These are phyloP conservation scores for Paratrypauchen microcephalus DNA, from an alignment of 2,797 vertebrate species.

Conservation along the genomic window DNA sequence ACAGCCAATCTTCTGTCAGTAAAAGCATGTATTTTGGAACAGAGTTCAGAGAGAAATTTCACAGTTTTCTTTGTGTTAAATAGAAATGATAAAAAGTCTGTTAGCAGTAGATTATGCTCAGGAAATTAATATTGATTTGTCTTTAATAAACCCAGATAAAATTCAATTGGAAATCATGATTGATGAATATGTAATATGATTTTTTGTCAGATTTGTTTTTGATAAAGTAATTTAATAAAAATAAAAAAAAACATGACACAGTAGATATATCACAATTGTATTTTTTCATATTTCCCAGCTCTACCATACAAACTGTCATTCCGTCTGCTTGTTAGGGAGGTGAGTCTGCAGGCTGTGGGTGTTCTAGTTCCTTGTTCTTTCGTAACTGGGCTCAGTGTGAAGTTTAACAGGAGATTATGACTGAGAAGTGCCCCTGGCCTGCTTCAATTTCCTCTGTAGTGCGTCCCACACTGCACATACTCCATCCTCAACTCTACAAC, in stretches of 20 bases:
- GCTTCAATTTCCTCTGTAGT: slow-evolving; percentile 37
- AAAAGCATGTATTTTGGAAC: neutral
- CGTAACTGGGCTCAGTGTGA: slow-evolving; percentile 84
- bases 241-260: no score
- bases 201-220: no score
- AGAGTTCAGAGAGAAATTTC: neutral
- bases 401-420: slow-evolving; percentile 86
- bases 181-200: no score
- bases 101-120: neutral
- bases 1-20: neutral
- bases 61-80: neutral
- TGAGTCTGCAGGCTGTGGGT: slow-evolving; percentile 55
- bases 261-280: no score
- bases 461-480: slow-evolving; percentile 28
- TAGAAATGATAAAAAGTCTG: no score
- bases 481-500: slow-evolving; percentile 18
- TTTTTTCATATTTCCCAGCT: neutral
- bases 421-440: slow-evolving; percentile 42
- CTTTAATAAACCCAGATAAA: no score
- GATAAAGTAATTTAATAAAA: no score
- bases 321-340: slow-evolving; percentile 61
- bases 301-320: slow-evolving; percentile 19
- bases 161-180: no score
- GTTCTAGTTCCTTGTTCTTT: slow-evolving; percentile 68
- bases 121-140: no score